Percentiles rank a stretch among this genome's conserved stretches.
These are phyloP conservation scores for Eupeodes luniger DNA, from an alignment of 2,888 invertebrate species.

Conservation along the genomic window DNA sequence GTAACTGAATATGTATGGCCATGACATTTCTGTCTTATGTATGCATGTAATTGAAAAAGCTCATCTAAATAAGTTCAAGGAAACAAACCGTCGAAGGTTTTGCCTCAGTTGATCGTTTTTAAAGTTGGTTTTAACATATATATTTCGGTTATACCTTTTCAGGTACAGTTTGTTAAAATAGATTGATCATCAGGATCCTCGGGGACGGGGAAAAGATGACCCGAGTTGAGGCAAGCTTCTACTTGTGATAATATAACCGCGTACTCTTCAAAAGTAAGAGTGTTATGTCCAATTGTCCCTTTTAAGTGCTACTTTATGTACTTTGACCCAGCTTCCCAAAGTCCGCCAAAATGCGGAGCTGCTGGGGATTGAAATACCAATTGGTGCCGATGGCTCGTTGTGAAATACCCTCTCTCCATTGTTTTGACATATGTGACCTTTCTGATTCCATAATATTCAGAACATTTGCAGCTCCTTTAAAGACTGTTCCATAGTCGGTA, in stretches of 20 bases:
- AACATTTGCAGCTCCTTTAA: not conserved
- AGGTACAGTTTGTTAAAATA: not conserved
- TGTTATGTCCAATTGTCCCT: not conserved
- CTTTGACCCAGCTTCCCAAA: not conserved
- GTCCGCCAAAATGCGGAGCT: not conserved
- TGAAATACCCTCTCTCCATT: not conserved
- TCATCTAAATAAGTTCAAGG: no score
- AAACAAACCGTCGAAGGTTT: no score
- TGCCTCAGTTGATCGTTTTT: no score
- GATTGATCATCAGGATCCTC: not conserved
- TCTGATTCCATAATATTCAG: not conserved
- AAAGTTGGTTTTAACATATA: no score
- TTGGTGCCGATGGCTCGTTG: not conserved
- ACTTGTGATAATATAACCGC: not conserved
- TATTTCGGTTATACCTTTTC: not conserved
- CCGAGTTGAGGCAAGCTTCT: not conserved
- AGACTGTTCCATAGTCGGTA: not conserved
- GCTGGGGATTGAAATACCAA: conserved; percentile 1
- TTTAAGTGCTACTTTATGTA: not conserved
- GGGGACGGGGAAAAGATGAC: not conserved
- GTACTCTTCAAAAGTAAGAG: not conserved
- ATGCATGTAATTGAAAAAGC: no score
- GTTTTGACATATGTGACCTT: not conserved
- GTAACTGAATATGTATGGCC: no score
- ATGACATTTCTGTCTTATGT: no score